These are phyloP conservation scores for Emydocephalus ijimae DNA, from an alignment of 2,113 vertebrate genomes.

Conservation along the genomic window DNA sequence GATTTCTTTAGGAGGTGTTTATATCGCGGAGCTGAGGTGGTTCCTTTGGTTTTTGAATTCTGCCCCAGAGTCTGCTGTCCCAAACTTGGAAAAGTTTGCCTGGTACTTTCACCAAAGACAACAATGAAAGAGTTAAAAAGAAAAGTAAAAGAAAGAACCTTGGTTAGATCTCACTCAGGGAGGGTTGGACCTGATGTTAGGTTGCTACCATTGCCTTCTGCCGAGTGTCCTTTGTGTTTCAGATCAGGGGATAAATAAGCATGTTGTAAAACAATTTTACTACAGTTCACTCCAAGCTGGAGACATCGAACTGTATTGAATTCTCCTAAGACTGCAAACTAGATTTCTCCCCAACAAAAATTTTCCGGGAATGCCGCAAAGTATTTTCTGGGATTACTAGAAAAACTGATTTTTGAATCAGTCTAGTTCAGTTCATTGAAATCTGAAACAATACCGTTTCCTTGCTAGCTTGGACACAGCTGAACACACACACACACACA, in stretches of 20 bases:
- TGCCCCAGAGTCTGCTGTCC: neutral
- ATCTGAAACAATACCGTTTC: neutral
- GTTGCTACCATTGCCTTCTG: neutral
- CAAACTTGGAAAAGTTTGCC: neutral
- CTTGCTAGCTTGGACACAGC: neutral
- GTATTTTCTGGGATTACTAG: neutral
- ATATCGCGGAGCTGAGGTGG: neutral
- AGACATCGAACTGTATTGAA: neutral
- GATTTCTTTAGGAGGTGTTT: neutral
- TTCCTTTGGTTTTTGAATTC: neutral
- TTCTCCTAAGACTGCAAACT: conserved; percentile 33
- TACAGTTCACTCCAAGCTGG: neutral
- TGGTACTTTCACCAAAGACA: neutral
- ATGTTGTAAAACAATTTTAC: neutral
- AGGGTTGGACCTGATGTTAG: conserved; percentile 21
- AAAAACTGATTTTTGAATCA: neutral
- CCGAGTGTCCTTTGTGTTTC: conserved; percentile 9
- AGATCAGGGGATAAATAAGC: rapidly evolving
- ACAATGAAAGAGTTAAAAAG: neutral
- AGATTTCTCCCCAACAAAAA: conserved; percentile 14
- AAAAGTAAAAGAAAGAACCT: neutral
- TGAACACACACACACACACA: neutral
- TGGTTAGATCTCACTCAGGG: neutral
- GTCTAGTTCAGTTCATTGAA: neutral
- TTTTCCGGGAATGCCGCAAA: conserved; percentile 2